Conservation (phyloP, 2,113 vertebrate genomes). For the Hyaena hyaena region DNA sequence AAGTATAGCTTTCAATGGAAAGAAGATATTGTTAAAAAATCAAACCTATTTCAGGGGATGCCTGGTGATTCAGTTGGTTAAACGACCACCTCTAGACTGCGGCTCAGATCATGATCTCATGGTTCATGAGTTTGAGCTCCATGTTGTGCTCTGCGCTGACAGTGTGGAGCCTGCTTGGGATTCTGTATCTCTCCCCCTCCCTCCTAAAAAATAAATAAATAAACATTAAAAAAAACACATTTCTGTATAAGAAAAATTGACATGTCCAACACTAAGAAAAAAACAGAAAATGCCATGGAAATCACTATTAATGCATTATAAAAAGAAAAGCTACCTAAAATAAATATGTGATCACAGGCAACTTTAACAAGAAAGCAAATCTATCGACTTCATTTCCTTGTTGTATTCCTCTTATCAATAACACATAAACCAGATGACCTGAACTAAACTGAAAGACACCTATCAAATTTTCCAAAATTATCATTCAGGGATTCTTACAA, state of each 20-base stretch:
- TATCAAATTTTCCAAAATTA: conserved; percentile 1
- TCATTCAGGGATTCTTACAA: not conserved
- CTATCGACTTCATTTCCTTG: conserved; percentile 10
- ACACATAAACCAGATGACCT: not conserved
- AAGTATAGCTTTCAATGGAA: not conserved
- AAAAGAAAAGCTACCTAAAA: not conserved
- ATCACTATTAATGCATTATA: not conserved
- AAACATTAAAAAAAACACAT: not conserved
- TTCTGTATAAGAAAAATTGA: not conserved
- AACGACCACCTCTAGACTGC: no score
- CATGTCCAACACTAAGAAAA: not conserved
- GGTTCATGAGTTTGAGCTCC: no score
- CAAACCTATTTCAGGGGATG: not conserved
- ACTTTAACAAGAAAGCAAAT: not conserved
- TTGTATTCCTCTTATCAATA: not conserved
- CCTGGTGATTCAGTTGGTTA: no score
- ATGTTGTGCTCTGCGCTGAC: no score
- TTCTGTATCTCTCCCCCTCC: no score
- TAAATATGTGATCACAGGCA: not conserved
- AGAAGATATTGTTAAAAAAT: not conserved
- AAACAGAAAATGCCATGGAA: not conserved
- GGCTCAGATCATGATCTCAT: no score
- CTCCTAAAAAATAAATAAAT: no score
- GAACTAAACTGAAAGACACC: not conserved
- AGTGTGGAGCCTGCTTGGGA: no score